Percentiles rank a stretch among this genome's conserved stretches.
These are phyloP conservation scores for Papilio xuthus DNA, from an alignment of 1,140 invertebrate genomes.

Conservation along the genomic window DNA sequence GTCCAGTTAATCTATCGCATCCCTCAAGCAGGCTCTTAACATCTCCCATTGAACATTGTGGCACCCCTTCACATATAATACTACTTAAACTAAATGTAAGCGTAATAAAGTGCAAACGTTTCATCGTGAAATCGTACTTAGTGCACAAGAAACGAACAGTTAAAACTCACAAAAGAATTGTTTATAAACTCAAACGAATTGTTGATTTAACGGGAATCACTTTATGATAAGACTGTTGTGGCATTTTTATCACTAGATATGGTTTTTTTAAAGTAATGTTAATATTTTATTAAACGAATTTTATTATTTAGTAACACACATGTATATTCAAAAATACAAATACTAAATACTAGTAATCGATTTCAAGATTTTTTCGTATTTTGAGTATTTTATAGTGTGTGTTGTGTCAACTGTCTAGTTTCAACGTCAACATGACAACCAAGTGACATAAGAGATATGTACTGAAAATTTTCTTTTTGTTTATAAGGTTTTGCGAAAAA, in stretches of 20 bases:
- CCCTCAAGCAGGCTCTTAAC: constrained; percentile 70
- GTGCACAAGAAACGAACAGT: background rate
- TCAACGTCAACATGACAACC: background rate
- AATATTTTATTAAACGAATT: no score
- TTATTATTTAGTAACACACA: background rate
- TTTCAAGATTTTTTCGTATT: background rate
- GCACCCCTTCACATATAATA: constrained; percentile 40
- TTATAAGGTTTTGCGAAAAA: background rate
- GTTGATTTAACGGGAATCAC: background rate
- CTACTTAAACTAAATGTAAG: background rate
- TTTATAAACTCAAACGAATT: constrained; percentile 15
- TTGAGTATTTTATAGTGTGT: background rate
- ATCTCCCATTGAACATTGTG: constrained; percentile 62
- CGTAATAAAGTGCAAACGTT: background rate
- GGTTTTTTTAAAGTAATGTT: background rate
- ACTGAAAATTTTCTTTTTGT: background rate
- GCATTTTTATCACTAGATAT: background rate
- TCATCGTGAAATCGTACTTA: constrained; percentile 22
- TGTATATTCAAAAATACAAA: background rate
- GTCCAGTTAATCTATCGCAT: constrained; percentile 66
- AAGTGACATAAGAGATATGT: background rate
- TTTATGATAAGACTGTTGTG: background rate
- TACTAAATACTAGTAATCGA: background rate
- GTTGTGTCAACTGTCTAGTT: background rate
- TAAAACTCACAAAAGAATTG: background rate